Base-by-base conservation (phyloP, 2,113 vertebrate species). In the Amia ocellicauda region DNA sequence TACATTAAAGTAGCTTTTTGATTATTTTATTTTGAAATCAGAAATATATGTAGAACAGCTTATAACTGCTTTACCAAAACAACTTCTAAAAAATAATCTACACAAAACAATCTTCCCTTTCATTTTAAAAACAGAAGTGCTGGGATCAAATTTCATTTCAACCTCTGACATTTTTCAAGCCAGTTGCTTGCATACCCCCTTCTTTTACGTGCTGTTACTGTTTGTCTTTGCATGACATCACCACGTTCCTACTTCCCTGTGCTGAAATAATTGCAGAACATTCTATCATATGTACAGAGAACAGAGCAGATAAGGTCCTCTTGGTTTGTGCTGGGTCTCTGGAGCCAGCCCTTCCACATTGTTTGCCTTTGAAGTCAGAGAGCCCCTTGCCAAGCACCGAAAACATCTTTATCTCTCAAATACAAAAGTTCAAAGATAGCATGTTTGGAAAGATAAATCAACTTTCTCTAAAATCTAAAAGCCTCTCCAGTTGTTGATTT, bases 301-400 rank as follows among this genome's bases (percentile, higher is more conserved):
- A 62, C 59, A 55, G 54, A 52, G 58, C 28, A 63, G 69, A 79
- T 79, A 74, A 79, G 16, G 63, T 45, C 52, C 20, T 62, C 17
- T 64, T 50, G n/a, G 60, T 66, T 2, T 64, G 66, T 52, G n/a
- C 31, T 57, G 20, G 14, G 22, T 14, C 40, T 58, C 52, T 63
- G 23, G 10, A 70, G 71, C 57, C 61, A 42, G 26, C 45, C 10
- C 47, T 68, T 49, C 64, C 22, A 62, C 56, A 69, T 40, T 67
- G 59, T 36, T 0, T 4, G 42, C 19, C 75, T 86, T 84, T 84
- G 82, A 85, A 83, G 75, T 62, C 0, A 3, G 55, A 74, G 24
- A 66, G 65, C 68, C 60, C 61, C 64, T 19, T 67, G n/a, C 67
- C 2, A 1, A 16, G 64, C 67, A 76, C 79, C 49, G 23, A 20